These are phyloP conservation scores for Odontamblyopus lacepedii DNA, from an alignment of 2,797 vertebrate species.

Conservation along the genomic window DNA sequence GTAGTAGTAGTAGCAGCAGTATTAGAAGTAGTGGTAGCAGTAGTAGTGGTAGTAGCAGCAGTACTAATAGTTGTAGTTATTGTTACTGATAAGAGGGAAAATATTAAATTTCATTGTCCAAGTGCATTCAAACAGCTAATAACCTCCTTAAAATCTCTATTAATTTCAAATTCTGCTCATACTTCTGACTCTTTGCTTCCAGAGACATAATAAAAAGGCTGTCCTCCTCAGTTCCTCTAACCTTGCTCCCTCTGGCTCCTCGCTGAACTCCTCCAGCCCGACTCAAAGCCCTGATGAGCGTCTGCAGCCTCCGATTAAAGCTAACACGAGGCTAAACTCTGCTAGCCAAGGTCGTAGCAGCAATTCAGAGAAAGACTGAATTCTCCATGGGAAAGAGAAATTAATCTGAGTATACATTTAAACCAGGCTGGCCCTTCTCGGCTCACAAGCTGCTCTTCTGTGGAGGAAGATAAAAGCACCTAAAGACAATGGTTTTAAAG, in stretches of 20 bases:
- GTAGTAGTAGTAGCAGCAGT: too few relatives aligned
- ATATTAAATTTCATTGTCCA: too few relatives aligned
- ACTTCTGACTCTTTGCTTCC: neutral
- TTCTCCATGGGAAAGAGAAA: constrained; percentile 66
- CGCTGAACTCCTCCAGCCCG: constrained; percentile 38
- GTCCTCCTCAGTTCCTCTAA: neutral
- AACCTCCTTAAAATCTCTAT: too few relatives aligned
- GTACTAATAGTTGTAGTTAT: too few relatives aligned
- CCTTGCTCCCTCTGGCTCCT: constrained; percentile 9
- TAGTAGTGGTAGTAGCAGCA: too few relatives aligned
- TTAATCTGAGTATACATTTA: constrained; percentile 65
- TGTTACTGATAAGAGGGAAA: too few relatives aligned
- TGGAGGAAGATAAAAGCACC: constrained; percentile 61
- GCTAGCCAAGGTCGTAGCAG: constrained; percentile 68
- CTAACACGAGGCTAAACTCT: constrained; percentile 55
- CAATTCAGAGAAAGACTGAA: constrained; percentile 60
- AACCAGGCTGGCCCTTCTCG: constrained; percentile 61
- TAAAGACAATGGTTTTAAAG: constrained; percentile 54
- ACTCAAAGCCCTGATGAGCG: constrained; percentile 38
- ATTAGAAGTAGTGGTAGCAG: too few relatives aligned
- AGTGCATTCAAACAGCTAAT: too few relatives aligned
- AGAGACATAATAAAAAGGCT: neutral
- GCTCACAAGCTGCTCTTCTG: constrained; percentile 43
- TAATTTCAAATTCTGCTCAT: neutral
- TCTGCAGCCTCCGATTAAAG: constrained; percentile 63